A percentile compares a stretch with the other conserved stretches of the same genome.
Evolutionary conservation across 2,888 invertebrate genomes (phyloP).

Genomic region (Apotomis betuletana): DNA sequence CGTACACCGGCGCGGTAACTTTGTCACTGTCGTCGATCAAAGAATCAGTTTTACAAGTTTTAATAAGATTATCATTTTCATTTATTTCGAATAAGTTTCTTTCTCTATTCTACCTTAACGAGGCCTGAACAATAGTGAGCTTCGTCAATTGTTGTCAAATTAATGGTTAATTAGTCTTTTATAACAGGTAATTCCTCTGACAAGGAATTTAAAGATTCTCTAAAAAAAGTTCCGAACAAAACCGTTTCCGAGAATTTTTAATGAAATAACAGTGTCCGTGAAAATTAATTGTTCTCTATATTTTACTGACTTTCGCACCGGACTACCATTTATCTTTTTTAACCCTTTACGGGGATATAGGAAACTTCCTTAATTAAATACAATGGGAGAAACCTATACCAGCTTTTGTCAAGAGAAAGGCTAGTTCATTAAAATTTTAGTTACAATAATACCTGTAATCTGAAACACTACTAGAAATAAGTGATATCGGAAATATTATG

Average conservation of each 20-base stretch:
- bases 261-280: conserved; percentile 46
- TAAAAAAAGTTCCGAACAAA: conserved; percentile 17
- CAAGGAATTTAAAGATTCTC: background rate
- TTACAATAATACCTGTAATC: too few species aligned
- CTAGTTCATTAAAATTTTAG: conserved; percentile 2
- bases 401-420: background rate
- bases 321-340: conserved; percentile 25
- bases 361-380: conserved; percentile 10
- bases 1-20: too few species aligned
- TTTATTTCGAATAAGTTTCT: too few species aligned
- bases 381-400: too few species aligned
- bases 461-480: too few species aligned
- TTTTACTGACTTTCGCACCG: conserved; percentile 39
- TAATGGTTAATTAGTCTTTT: background rate
- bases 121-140: too few species aligned
- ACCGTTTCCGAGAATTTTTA: conserved; percentile 28
- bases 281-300: conserved; percentile 44
- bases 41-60: too few species aligned
- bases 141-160: background rate
- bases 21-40: too few species aligned
- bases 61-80: too few species aligned
- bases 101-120: too few species aligned
- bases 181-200: background rate
- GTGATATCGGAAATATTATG: too few species aligned
- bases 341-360: conserved; percentile 3